Base-by-base conservation (phyloP, 2,113 vertebrate species). In the Oncorhynchus kisutch region DNA sequence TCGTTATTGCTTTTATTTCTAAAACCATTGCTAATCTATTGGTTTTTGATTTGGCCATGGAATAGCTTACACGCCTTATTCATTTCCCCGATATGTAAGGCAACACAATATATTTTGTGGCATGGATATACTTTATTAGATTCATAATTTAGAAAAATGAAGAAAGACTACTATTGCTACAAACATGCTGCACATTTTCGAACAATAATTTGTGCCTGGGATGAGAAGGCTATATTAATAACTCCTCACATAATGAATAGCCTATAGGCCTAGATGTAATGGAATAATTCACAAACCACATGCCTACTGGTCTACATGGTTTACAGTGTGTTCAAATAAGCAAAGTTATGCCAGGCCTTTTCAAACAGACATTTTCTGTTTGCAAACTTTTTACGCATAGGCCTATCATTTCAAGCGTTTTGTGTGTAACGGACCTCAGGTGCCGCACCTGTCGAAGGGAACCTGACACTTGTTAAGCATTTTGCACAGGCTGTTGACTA, bases 381-480 rank as follows among this genome's bases (percentile, higher is more conserved):
- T 54, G 12, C 16, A 13, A 18, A 54, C 51, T 54, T 54, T 54
- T 54, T 54, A 54, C 2, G 51, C 4, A 16, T 54, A 16, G 3
- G 4, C 3, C 51, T 54, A 54, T 14, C 51, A 54, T 54, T 54
- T 54, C 13, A 18, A 13, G 12, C 39, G 39, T 45, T 45, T 45
- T 45, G 39, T 45, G 9, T 45, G 39, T 45, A 54, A 54, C 16
- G 1, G 12, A 18, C 51, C 51, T 54, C 51, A 90, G 87, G 91
- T 89, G 91, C 78, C 66, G 81, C 87, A 90, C 90, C 89, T 92
- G 92, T 87, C 88, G 74, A 7, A 45, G 31, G 87, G 73, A 91
- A 92, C 27, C 73, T 54, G 87, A 93, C 89, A 93, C 91, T 89
- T 92, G 91, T 88, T 81, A 88, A 76, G 62, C 67, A 13, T 68